Evolutionary conservation across 1,140 invertebrate species (phyloP), one percentile per base, ranked within the genome.

Genomic region (Ceratina japonica): DNA sequence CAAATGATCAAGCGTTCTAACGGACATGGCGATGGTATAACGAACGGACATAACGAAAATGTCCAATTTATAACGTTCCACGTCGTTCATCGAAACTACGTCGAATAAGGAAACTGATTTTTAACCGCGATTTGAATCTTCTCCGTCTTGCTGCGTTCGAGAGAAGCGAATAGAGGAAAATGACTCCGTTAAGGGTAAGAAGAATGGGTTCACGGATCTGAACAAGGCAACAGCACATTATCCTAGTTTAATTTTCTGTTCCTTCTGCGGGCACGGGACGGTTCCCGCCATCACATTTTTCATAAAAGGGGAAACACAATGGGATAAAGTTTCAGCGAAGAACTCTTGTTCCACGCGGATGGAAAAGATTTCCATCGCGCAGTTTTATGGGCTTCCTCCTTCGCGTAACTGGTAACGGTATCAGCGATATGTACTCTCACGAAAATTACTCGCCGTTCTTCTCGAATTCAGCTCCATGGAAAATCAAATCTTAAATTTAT

Each of bases 401-500:
- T 10, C 37, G 37, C 37, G 37, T 44, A 1, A 1, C 15, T 18
- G 73, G n/a, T 75, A 68, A 75, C 63, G 73, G 54, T 59, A 68
- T 75, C 62, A 68, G 44, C 20, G 73, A 44, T 44, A 44, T 44
- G 54, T 68, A 49, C 31, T 52, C 54, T 20, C 16, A 56, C 37
- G 62, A 31, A 68, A 68, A 68, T 68, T 75, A 75, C 58, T 74
- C 18, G 7, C 8, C 4, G 20, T 7, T 58, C 27, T 58, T 27
- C 44, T 3, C 3, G 27, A 5, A 13, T 10, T 24, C 20, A 63
- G 18, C 22, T 4, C 31, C 16, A 59, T 49, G 27, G 74, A 68
- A 49, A 68, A 59, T 75, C 74, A 27, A 31, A 59, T 75, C 63
- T 27, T 12, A 18, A 63, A 51, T 75, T 75, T 75, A 68, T 58